Conservation (phyloP, 2,113 vertebrate genomes). For the Herpailurus yagouaroundi region DNA sequence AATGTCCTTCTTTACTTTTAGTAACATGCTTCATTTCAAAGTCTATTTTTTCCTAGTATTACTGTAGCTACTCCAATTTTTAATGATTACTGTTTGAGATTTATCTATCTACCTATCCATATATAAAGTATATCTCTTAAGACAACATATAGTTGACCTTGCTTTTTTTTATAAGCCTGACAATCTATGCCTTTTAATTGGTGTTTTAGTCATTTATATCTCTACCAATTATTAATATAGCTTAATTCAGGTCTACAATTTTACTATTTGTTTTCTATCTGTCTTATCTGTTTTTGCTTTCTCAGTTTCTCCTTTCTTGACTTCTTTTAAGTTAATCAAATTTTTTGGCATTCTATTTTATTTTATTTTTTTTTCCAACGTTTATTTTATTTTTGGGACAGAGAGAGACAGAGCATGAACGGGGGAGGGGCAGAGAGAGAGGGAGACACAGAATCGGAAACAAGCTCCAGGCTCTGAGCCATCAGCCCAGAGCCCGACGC, state of each 20-base stretch:
- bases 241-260: neutral
- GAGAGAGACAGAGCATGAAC: too few species aligned
- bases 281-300: neutral
- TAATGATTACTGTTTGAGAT: too few species aligned
- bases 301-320: neutral
- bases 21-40: neutral
- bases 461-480: too few species aligned
- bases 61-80: neutral
- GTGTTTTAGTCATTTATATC: neutral
- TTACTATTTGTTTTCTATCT: neutral
- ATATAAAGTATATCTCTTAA: neutral
- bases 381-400: too few species aligned
- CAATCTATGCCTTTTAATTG: neutral
- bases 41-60: neutral
- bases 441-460: too few species aligned
- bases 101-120: too few species aligned
- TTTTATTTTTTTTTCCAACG: too few species aligned
- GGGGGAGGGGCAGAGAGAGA: too few species aligned
- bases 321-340: neutral
- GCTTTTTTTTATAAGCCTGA: neutral
- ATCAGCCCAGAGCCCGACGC: too few species aligned
- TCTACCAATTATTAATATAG: neutral
- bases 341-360: neutral
- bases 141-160: neutral
- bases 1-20: neutral